These are phyloP conservation scores for Zelleria hepariella DNA, from an alignment of 2,888 invertebrate genomes.

Conservation along the genomic window DNA sequence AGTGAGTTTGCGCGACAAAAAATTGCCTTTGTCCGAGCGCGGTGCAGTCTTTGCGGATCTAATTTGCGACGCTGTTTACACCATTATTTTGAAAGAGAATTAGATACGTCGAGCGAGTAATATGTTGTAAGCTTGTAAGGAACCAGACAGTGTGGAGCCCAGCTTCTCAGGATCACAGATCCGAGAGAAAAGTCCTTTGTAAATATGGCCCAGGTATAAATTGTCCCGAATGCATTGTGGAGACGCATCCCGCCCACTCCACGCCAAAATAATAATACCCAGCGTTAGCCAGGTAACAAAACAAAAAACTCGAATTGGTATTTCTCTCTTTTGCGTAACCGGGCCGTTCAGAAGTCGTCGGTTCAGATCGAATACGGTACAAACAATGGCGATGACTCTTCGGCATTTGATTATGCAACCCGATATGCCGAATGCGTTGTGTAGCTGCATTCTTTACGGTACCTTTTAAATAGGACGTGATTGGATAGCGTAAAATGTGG, in stretches of 20 bases:
- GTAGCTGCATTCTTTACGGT: conserved; percentile 1
- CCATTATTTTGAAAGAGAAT: conserved; percentile 25
- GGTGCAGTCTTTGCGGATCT: conserved; percentile 23
- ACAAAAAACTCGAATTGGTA: conserved; percentile 28
- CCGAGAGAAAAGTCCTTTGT: conserved; percentile 43
- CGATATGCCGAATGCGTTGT: conserved; percentile 17
- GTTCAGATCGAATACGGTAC: conserved; percentile 34
- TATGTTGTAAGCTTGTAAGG: conserved; percentile 23
- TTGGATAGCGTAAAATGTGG: not conserved
- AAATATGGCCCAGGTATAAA: conserved; percentile 60
- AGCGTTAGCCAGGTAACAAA: conserved; percentile 52
- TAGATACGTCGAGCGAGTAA: conserved; percentile 18
- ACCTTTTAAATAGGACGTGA: not conserved
- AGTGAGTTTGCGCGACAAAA: conserved; percentile 25
- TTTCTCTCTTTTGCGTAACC: conserved; percentile 52
- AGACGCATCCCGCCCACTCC: conserved; percentile 50
- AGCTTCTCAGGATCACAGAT: conserved; percentile 21
- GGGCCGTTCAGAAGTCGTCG: conserved; percentile 35
- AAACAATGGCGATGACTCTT: conserved; percentile 43
- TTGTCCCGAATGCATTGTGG: conserved; percentile 41
- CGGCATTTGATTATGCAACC: conserved; percentile 39
- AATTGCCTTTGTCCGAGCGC: conserved; percentile 30
- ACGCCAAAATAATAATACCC: conserved; percentile 51
- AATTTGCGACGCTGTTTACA: conserved; percentile 35
- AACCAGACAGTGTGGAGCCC: conserved; percentile 57